These are phyloP conservation scores for Drosophila atroscutellata DNA, from an alignment of 2,888 invertebrate genomes.

Conservation along the genomic window DNA sequence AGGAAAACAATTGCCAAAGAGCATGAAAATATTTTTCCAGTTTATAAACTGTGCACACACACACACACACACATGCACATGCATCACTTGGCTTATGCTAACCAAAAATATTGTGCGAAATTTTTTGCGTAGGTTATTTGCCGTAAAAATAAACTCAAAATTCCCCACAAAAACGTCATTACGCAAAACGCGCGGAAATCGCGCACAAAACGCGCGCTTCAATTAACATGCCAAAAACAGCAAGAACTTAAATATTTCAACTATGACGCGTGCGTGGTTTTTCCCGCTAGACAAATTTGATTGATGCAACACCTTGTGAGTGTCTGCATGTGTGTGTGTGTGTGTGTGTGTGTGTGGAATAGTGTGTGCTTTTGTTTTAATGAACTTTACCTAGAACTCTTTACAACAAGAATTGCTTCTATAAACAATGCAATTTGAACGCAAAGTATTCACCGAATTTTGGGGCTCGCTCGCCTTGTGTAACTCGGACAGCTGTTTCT, in stretches of 20 bases:
- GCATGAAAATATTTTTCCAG: slow-evolving; percentile 51
- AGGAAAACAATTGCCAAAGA: slow-evolving; percentile 34
- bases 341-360: not conserved
- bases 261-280: slow-evolving; percentile 53
- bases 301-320: slow-evolving; percentile 7
- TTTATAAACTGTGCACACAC: slow-evolving; percentile 51
- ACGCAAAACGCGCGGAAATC: slow-evolving; percentile 21
- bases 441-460: slow-evolving; percentile 53
- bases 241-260: slow-evolving; percentile 21
- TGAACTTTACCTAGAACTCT: slow-evolving; percentile 64
- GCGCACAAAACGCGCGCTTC: slow-evolving; percentile 49
- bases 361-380: slow-evolving; percentile 46
- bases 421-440: slow-evolving; percentile 56
- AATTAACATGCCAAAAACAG: slow-evolving; percentile 10
- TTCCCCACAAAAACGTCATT: slow-evolving; percentile 54
- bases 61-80: slow-evolving; percentile 16
- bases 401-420: slow-evolving; percentile 20
- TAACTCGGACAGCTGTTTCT: slow-evolving; percentile 10
- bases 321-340: not conserved
- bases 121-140: slow-evolving; percentile 44
- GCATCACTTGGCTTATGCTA: slow-evolving; percentile 26
- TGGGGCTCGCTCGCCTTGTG: slow-evolving; percentile 27
- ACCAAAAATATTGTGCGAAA: slow-evolving; percentile 52
- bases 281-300: slow-evolving; percentile 44
- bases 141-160: slow-evolving; percentile 46